Conservation (phyloP, 2,888 invertebrate genomes). For the Ommatoiulus sabulosus region DNA sequence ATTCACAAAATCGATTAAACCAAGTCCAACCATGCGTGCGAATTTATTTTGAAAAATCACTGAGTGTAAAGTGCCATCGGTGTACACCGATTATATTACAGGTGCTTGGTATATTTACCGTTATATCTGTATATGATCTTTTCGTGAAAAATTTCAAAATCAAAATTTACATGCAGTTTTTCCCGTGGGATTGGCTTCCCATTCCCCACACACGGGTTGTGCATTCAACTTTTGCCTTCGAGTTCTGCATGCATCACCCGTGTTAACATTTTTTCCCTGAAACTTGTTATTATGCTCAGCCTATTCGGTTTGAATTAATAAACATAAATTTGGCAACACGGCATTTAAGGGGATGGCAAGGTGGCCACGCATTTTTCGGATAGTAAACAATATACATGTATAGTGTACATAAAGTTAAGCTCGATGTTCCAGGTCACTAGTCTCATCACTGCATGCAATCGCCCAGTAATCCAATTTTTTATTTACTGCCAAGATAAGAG, state of each 20-base stretch:
- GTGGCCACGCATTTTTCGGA: not conserved
- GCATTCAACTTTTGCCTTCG: constrained; percentile 18
- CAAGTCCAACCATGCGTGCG: no score
- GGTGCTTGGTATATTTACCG: no score
- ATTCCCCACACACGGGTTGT: not conserved
- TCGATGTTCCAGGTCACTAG: no score
- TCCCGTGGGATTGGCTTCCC: not conserved
- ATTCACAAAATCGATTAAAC: no score
- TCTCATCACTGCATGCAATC: no score
- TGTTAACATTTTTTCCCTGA: not conserved
- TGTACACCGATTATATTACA: no score
- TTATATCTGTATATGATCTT: no score
- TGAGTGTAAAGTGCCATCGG: no score
- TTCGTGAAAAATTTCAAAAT: not conserved
- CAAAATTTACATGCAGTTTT: not conserved
- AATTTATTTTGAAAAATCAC: no score
- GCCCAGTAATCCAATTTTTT: no score
- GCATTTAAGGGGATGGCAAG: not conserved
- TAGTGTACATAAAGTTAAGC: no score
- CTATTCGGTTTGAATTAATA: not conserved
- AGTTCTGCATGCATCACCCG: not conserved
- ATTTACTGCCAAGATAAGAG: no score
- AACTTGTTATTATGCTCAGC: not conserved
- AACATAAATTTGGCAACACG: not conserved
- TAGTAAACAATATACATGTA: not conserved